Conservation (phyloP, 2,113 vertebrate genomes). For the Corythoichthys intestinalis region DNA sequence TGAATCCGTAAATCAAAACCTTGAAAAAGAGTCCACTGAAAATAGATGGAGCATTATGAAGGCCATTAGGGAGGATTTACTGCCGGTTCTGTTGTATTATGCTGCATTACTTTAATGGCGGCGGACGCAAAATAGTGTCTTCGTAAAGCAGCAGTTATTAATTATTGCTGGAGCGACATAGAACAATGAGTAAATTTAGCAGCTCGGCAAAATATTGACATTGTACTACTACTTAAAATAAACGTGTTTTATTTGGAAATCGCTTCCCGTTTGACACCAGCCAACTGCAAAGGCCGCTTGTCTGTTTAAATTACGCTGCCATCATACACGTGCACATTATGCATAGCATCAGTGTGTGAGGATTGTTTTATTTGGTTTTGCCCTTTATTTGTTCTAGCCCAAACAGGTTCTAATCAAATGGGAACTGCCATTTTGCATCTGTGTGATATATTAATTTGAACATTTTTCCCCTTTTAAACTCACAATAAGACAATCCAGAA, state of each 20-base stretch:
- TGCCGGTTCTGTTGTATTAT: slow-evolving; percentile 1
- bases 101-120: slow-evolving; percentile 7
- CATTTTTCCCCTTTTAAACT: slow-evolving; percentile 62
- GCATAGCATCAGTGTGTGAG: slow-evolving; percentile 45
- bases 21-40: not conserved
- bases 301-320: slow-evolving; percentile 41
- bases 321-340: slow-evolving; percentile 31
- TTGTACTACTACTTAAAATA: not conserved
- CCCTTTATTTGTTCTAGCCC: slow-evolving; percentile 42
- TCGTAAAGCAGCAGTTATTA: not conserved
- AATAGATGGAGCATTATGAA: not conserved
- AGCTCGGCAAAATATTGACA: slow-evolving; percentile 3
- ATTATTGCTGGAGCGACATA: not conserved
- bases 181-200: not conserved
- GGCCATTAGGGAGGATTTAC: slow-evolving; percentile 7
- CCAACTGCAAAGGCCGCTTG: slow-evolving; percentile 23
- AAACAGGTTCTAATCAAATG: slow-evolving; percentile 70
- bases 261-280: not conserved
- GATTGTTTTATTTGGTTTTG: slow-evolving; percentile 62
- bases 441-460: slow-evolving; percentile 71
- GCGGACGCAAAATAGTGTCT: not conserved
- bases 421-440: slow-evolving; percentile 68
- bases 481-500: slow-evolving; percentile 61
- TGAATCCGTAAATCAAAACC: not conserved
- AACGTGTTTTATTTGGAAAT: not conserved